A percentile compares a stretch with the other conserved stretches of the same genome.
phyloP scores from a whole-genome alignment of 2,113 vertebrate genomes.

The Hippocampus guttulatus region DNA sequence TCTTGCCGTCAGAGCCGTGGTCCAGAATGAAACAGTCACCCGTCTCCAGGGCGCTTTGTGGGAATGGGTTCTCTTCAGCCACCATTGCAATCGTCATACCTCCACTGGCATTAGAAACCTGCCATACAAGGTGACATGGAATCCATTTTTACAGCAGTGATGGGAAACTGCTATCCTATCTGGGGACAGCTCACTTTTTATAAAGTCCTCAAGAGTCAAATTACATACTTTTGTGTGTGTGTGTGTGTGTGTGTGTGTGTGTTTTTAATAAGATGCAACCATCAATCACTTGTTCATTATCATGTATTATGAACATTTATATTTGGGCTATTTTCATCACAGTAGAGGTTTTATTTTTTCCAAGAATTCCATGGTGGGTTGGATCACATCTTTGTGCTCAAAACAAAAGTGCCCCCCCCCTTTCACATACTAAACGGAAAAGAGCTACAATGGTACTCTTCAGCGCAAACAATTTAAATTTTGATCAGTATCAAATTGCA shows the following conservation, averaged over 20 bases:
- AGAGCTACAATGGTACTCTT: background rate
- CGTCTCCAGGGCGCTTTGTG: conserved; percentile 83
- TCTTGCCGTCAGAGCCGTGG: conserved; percentile 86
- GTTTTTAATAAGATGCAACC: background rate
- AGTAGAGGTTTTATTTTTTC: background rate
- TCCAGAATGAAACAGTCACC: conserved; percentile 97
- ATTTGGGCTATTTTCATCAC: background rate
- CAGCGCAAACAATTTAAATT: background rate
- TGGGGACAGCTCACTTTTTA: background rate
- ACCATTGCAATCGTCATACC: conserved; percentile 84
- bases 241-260: no score
- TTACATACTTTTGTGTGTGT: background rate
- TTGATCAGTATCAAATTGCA: background rate
- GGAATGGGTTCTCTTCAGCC: conserved; percentile 92
- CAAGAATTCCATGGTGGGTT: no score
- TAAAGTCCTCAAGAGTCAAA: background rate
- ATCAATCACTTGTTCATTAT: background rate
- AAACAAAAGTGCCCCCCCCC: no score
- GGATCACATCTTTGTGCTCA: no score
- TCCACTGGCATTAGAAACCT: conserved; percentile 88
- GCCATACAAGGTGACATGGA: background rate
- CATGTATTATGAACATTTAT: background rate
- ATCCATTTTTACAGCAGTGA: background rate
- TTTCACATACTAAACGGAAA: background rate
- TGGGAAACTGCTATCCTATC: background rate